Base-by-base conservation (phyloP, 2,113 vertebrate genomes). In the Neolamprologus caudopunctatus region DNA sequence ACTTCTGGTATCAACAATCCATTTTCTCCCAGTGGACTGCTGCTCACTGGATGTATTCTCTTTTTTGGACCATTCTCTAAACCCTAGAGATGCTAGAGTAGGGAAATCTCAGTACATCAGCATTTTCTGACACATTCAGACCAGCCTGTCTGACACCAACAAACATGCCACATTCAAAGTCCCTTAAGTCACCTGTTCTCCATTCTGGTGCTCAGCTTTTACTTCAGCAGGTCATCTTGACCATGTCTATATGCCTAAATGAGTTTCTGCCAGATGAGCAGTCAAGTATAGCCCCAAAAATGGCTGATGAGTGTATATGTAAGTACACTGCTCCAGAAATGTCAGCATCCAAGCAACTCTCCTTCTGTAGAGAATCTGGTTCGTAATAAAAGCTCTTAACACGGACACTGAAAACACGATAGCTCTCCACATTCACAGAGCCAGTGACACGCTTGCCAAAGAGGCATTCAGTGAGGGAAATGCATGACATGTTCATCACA, bases 171-270 rank as follows among this genome's bases (percentile, higher is more conserved):
- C 24, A 10, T 73, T 73, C 37, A 73, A 26, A 45, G 4, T 45
- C 68, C 1, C 40, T 73, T 0, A 0, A 71, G n/a, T 71, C n/a
- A 71, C 66, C 2, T 42, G 0, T 10, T 26, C 68, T 45, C 68
- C 21, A 47, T 73, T 28, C 68, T 45, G 37, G 40, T 73, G 68
- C 68, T 73, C 37, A 45, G n/a, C 37, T 71, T 45, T 42, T 7
- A 45, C 37, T 45, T 45, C 37, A 73, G 68, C 8, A 73, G 8
- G 37, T 45, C 37, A 73, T 26, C 37, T 73, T 17, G 40, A 73
- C 68, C 68, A 45, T 45, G 40, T 73, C 14, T 75, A 2, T 9
- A 28, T 47, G 68, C 14, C 68, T 75, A 47, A 45, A 24, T 28
- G 40, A 47, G 40, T 45, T 47, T 45, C 40, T 2, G 24, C 68